These are phyloP conservation scores for Herpetotheres cachinnans DNA, from an alignment of 2,113 vertebrate genomes.

Conservation along the genomic window DNA sequence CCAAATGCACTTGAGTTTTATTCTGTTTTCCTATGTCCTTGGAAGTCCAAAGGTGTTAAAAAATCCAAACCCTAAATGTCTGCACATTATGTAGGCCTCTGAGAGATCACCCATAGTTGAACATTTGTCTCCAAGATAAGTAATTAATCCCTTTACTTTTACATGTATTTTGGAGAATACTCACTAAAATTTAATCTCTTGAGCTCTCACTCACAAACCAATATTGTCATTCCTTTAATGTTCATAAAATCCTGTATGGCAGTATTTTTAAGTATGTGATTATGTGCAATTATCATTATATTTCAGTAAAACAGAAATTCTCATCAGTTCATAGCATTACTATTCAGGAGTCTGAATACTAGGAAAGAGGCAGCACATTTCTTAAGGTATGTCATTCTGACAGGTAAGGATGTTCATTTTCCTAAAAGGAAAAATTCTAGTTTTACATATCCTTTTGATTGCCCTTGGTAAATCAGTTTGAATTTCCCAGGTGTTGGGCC, in stretches of 20 bases:
- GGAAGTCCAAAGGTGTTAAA: not conserved
- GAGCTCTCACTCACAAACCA: not conserved
- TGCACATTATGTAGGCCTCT: not conserved
- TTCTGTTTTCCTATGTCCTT: not conserved
- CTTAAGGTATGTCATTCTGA: not conserved
- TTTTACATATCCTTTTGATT: not conserved
- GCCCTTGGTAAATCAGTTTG: not conserved
- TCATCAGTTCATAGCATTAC: not conserved
- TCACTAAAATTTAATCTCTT: not conserved
- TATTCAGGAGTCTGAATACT: not conserved
- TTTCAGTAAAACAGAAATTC: not conserved
- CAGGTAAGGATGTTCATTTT: not conserved
- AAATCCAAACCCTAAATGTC: not conserved
- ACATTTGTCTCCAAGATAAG: not conserved
- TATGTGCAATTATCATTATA: not conserved
- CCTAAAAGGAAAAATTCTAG: not conserved
- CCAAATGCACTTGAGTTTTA: not conserved
- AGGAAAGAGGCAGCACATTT: not conserved
- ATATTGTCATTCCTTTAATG: not conserved
- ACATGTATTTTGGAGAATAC: not conserved
- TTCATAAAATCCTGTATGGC: not conserved
- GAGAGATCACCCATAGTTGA: not conserved
- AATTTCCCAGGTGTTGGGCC: not conserved
- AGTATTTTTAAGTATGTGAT: not conserved
- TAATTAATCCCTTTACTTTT: not conserved